phyloP scores from a whole-genome alignment of 2,888 invertebrate species.

The Peribatodes rhomboidaria region DNA sequence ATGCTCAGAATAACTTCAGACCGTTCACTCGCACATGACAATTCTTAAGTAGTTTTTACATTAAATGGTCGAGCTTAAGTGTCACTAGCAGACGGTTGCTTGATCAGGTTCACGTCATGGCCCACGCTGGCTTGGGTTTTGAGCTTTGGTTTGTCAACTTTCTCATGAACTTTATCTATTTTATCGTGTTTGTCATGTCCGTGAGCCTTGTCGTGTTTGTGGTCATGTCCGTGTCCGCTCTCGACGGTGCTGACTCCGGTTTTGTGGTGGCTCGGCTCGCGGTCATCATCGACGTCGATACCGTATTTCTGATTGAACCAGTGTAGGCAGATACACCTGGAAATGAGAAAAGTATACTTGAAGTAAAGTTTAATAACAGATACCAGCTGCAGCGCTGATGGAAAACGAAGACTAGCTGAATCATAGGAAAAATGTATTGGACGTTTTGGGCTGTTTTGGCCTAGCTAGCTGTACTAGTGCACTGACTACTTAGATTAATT shows the following conservation, averaged over 20 bases:
- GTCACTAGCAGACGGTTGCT: slow-evolving; percentile 80
- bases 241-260: slow-evolving; percentile 82
- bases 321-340: slow-evolving; percentile 89
- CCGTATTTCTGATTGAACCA: slow-evolving; percentile 84
- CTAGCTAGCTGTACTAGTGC: too few relatives aligned
- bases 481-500: too few relatives aligned
- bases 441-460: too few relatives aligned
- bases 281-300: slow-evolving; percentile 74
- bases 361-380: not conserved
- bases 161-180: slow-evolving; percentile 20
- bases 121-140: slow-evolving; percentile 80
- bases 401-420: not conserved
- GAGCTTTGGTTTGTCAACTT: slow-evolving; percentile 60
- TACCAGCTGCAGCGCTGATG: not conserved
- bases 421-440: too few relatives aligned
- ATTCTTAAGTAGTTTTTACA: slow-evolving; percentile 30
- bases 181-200: slow-evolving; percentile 47
- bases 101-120: slow-evolving; percentile 87
- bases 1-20: slow-evolving; percentile 19
- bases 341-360: not conserved
- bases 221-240: slow-evolving; percentile 60
- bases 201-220: slow-evolving; percentile 42
- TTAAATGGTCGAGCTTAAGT: slow-evolving; percentile 67
- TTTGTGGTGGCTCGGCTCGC: slow-evolving; percentile 77
- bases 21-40: slow-evolving; percentile 32